Evolutionary conservation across 35 echinoderm and acorn worm genomes (phyloP), one percentile per base, ranked within the genome.

Genomic region (Nesometra sesokonis): DNA sequence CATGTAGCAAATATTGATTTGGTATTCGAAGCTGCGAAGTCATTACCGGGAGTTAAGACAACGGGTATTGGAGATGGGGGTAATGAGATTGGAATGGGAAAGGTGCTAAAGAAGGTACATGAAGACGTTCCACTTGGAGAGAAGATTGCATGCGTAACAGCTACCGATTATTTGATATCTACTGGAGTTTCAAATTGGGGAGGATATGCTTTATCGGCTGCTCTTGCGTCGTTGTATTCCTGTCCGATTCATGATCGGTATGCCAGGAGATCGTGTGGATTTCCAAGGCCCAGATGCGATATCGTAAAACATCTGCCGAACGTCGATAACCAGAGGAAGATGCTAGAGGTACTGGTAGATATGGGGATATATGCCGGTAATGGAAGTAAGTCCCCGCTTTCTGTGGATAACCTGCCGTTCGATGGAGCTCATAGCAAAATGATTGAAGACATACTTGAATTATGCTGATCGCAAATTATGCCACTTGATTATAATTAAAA

Each of bases 11-110:
- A 82, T 34, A 81, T 88, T 32, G 94, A 93, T 78, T 77, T 84
- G 13, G 31, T 97, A n/a, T 97, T 97, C 85, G 82, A 93, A 47
- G 91, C 78, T 19, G 91, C 94, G 13, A 31, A 83, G 67, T 84
- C 88, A 5, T 85, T 97, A 36, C 85, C 85, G 23, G 31, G 7
- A 32, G 88, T 90, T 17, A 88, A 80, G 34, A 97, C 94, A 17
- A 93, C 94, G 84, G 91, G 89, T 46, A 90, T 97, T 78, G 89
- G 89, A 83, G 95, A 97, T 90, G 92, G 95, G 13, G 91, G 91
- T 40, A 97, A 97, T 81, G 91, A 97, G 84, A 47, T 97, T 19
- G 91, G 95, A 29, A 97, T 97, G 94, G 94, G 94, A 31, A 97
- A 97, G 80, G 91, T 97, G 15, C 29, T 76, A 30, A 92, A 93